Base-by-base conservation (phyloP, 2,113 vertebrate species). In the Cygnus buccinator region DNA sequence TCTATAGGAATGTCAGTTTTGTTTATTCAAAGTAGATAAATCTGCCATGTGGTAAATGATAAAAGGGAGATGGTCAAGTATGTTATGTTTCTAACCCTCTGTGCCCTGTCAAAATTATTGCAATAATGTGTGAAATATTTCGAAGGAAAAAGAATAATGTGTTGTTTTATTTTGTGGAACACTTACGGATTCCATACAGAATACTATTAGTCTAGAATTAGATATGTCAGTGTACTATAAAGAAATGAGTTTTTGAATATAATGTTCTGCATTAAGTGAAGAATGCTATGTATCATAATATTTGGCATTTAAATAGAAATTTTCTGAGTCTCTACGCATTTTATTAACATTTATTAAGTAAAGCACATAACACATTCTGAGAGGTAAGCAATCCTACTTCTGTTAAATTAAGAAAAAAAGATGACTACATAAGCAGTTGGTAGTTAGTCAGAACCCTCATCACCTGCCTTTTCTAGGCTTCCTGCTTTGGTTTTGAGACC, bases 21-120 rank as follows among this genome's bases (percentile, higher is more conserved):
- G 90, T 94, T 97, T 94, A 70, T 63, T 54, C 66, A 82, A 92
- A 93, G 70, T 52, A 95, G 87, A 94, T 97, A 89, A 91, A 85
- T 89, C 94, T 94, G 90, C 33, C 50, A 44, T 93, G 77, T 68
- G 87, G 76, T 83, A 89, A 61, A 82, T 89, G 74, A 94, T 84
- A 79, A 85, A 91, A 68, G 37, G 8, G 44, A 83, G 67, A 94
- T 71, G 81, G 93, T 93, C 72, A 71, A 81, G 83, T 80, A n/a
- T 62, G 68, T 82, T 84, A 54, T 73, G 17, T 93, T 96, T 97
- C 89, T 96, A 94, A 93, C 50, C 44, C 87, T 84, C 91, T 86
- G 39, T 74, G 14, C 95, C 73, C 90, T 95, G 87, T 97, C 94
- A 96, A 89, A 89, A 89, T 91, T 87, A 95, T 82, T 91, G 52